Evolutionary conservation across 2,797 vertebrate genomes (phyloP).

Genomic region (Lithobates pipiens): DNA sequence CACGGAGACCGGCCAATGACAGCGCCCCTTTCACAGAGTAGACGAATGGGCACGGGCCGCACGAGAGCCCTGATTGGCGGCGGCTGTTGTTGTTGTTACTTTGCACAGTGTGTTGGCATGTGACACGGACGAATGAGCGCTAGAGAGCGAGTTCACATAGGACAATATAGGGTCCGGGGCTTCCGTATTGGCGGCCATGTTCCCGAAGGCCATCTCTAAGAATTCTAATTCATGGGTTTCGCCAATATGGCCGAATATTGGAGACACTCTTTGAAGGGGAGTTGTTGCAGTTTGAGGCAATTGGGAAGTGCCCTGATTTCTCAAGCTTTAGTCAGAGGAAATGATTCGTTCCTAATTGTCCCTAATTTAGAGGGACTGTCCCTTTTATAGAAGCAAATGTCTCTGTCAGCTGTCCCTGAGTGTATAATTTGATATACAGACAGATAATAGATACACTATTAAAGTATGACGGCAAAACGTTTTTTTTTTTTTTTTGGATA

Average conservation of each 20-base stretch:
- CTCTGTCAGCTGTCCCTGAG: too few species aligned
- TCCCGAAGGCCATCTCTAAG: background rate
- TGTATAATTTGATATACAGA: too few species aligned
- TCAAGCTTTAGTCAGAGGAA: too few species aligned
- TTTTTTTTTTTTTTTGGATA: too few species aligned
- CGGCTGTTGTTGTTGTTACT: background rate
- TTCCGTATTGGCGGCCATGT: background rate
- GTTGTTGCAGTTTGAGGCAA: background rate
- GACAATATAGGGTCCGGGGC: too few species aligned
- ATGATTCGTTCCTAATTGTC: too few species aligned
- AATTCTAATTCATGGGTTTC: background rate
- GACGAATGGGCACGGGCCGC: background rate
- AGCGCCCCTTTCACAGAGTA: background rate
- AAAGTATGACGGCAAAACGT: too few species aligned
- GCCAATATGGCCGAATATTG: background rate
- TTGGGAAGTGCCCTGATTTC: too few species aligned
- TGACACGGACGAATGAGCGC: background rate
- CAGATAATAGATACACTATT: too few species aligned
- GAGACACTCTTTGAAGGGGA: background rate
- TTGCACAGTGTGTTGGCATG: conserved; percentile 31
- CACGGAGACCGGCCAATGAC: background rate
- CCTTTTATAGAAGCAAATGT: too few species aligned
- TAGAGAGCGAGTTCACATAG: too few species aligned
- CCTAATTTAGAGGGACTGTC: too few species aligned
- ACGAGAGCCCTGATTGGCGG: background rate